Conservation (phyloP, 2,888 invertebrate species). For the Allygus modestus region DNA sequence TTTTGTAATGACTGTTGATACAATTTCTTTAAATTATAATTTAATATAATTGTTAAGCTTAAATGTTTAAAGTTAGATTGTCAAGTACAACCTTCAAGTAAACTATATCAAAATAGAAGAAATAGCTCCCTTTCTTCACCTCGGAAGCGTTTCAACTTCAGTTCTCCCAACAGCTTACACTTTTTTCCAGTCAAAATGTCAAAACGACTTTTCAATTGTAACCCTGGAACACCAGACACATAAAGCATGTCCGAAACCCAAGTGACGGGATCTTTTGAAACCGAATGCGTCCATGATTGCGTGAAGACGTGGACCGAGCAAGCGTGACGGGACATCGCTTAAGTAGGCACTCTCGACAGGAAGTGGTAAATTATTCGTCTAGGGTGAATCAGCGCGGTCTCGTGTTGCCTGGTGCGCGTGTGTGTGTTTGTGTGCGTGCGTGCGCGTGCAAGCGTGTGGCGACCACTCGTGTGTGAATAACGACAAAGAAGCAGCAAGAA, state of each 20-base stretch:
- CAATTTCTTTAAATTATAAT: too few relatives aligned
- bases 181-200: too few relatives aligned
- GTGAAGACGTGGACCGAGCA: neutral
- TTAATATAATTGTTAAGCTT: too few relatives aligned
- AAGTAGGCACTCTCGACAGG: constrained; percentile 29
- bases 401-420: constrained; percentile 2
- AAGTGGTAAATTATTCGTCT: constrained; percentile 39
- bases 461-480: constrained; percentile 44
- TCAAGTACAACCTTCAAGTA: too few relatives aligned
- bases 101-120: too few relatives aligned
- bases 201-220: too few relatives aligned
- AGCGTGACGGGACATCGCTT: neutral
- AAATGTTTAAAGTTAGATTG: too few relatives aligned
- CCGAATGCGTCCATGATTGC: neutral
- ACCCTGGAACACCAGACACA: neutral
- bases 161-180: too few relatives aligned
- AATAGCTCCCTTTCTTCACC: too few relatives aligned
- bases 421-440: constrained; percentile 24
- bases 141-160: too few relatives aligned
- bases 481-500: constrained; percentile 34
- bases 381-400: constrained; percentile 19
- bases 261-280: neutral
- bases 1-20: too few relatives aligned
- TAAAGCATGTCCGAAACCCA: neutral
- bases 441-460: constrained; percentile 44